Base-by-base conservation (phyloP, 2,888 invertebrate species). In the Onchidella celtica region DNA sequence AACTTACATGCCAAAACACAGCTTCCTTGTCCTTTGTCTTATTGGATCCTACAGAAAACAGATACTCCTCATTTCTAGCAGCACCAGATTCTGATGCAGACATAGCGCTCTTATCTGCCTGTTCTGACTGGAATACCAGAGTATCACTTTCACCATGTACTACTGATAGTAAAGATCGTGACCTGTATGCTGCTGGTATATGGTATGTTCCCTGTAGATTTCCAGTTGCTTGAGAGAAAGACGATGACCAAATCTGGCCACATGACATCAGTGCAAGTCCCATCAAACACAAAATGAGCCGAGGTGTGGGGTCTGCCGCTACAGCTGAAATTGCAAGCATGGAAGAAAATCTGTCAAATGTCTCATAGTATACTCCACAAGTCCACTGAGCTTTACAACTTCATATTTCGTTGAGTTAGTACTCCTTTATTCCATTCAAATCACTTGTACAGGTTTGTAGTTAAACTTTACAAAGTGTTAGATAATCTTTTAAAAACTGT, bases 1-100 rank as follows among this genome's bases (percentile, higher is more conserved):
- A 27, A 61, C 77, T 77, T 14, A 77, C 77, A 77, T 77, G 77
- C 77, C 77, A 77, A 77, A 77, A 77, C 34, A 66, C 2, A 47
- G 66, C 38, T 29, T 65, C 27, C 29, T 63, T 66, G 29, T 73
- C 59, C 14, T 32, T 27, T 1, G 38, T 17, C 17, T 4, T 17
- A 32, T n/a, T n/a, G 9, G n/a, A 29, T 27, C 14, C 47, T 32
- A 65, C 27, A 34, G 55, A 34, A 29, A 55, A 57, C 29, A 47
- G 29, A 3, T 29, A 70, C 34, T n/a, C 29, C 29, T 29, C n/a
- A n/a, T n/a, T n/a, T n/a, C n/a, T n/a, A n/a, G n/a, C n/a, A n/a
- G n/a, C n/a, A n/a, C n/a, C n/a, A n/a, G n/a, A n/a, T n/a, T n/a
- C n/a, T n/a, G n/a, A n/a, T n/a, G n/a, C n/a, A n/a, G n/a, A n/a